Conservation (phyloP, 2,888 invertebrate species). For the Phlogophora meticulosa region DNA sequence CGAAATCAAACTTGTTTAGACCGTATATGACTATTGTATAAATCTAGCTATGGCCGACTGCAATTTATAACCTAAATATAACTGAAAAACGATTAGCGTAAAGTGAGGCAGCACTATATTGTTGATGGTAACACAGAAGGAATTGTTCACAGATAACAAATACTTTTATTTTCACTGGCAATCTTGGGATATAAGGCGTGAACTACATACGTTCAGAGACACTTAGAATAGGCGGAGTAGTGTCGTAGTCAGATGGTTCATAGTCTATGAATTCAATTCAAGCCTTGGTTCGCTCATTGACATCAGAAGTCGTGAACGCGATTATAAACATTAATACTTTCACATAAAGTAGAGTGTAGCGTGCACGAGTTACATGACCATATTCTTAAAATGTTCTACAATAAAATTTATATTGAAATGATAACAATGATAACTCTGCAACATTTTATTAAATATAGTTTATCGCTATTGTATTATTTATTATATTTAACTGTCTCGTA, state of each 20-base stretch:
- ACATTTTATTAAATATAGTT: conserved; percentile 14
- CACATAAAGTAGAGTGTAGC: conserved; percentile 42
- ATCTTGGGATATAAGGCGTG: conserved; percentile 48
- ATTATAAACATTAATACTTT: conserved; percentile 34
- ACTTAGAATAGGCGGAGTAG: conserved; percentile 55
- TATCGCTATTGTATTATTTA: not conserved
- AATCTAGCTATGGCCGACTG: conserved; percentile 64
- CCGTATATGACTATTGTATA: conserved; percentile 63
- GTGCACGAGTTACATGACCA: conserved; percentile 37
- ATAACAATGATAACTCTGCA: conserved; percentile 51
- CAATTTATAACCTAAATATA: conserved; percentile 59
- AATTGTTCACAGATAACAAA: conserved; percentile 63
- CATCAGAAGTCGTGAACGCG: conserved; percentile 24
- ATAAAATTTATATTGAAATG: conserved; percentile 34
- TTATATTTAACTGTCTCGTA: conserved; percentile 1
- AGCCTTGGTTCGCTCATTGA: conserved; percentile 29
- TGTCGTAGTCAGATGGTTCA: conserved; percentile 20
- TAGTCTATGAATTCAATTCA: conserved; percentile 35
- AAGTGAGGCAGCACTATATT: conserved; percentile 58
- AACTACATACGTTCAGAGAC: conserved; percentile 46
- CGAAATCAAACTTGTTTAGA: conserved; percentile 59
- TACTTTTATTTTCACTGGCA: conserved; percentile 52
- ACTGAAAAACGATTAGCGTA: conserved; percentile 49
- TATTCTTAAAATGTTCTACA: conserved; percentile 34
- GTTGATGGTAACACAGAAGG: conserved; percentile 64